phyloP scores from a whole-genome alignment of 2,888 invertebrate genomes.

The Drosophila multiciliata region DNA sequence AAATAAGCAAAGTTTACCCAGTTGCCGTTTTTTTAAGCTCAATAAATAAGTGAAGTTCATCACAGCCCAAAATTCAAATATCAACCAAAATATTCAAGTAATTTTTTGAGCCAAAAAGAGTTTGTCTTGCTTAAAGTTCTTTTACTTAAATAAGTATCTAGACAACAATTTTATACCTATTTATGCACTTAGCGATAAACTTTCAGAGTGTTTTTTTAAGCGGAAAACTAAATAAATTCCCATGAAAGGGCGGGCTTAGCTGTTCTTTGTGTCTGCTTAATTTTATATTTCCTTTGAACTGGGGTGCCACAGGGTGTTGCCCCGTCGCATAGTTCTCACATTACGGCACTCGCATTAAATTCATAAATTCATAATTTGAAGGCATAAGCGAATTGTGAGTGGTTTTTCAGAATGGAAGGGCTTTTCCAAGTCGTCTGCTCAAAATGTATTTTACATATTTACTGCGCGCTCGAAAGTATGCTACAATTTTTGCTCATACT shows the following conservation, averaged over 20 bases:
- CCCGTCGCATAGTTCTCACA: background rate
- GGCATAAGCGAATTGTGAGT: conserved; percentile 27
- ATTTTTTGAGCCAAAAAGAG: background rate
- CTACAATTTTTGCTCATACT: conserved; percentile 45
- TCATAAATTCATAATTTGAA: conserved; percentile 34
- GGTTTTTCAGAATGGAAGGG: conserved; percentile 19
- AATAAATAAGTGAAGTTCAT: background rate
- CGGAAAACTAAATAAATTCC: background rate
- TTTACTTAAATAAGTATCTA: background rate
- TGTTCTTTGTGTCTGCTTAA: background rate
- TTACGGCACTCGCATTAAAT: conserved; percentile 13
- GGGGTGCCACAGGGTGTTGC: conserved; percentile 9
- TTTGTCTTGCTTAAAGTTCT: background rate
- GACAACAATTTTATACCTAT: background rate
- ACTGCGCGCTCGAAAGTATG: conserved; percentile 58
- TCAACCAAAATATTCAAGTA: background rate
- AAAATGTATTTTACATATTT: conserved; percentile 63
- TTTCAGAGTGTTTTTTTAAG: background rate
- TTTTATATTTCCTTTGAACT: background rate
- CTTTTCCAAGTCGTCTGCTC: conserved; percentile 21
- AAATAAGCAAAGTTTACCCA: background rate
- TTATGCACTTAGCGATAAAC: background rate
- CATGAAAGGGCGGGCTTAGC: background rate
- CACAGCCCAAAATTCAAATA: background rate
- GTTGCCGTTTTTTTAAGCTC: background rate